Percentiles rank a stretch among this genome's conserved stretches.
Conservation (phyloP, 2,888 invertebrate genomes). For the Molanna angustata region DNA sequence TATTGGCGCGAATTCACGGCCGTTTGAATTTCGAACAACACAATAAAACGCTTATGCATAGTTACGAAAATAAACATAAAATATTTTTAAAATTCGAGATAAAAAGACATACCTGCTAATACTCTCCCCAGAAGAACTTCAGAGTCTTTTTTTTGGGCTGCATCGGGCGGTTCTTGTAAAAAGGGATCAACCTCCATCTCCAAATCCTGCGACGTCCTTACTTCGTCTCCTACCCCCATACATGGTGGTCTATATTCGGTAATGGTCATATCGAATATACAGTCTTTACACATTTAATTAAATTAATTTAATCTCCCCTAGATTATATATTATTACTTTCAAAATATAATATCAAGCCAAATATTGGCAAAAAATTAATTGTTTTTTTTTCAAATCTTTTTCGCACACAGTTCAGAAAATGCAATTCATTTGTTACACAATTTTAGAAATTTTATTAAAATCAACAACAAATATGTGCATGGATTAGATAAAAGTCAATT, state of each 20-base stretch:
- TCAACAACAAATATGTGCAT: too few relatives aligned
- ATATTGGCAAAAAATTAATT: slow-evolving; percentile 21
- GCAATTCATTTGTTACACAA: slow-evolving; percentile 14
- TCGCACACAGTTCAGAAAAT: slow-evolving; percentile 40
- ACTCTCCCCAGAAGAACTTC: slow-evolving; percentile 58
- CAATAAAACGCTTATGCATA: neutral
- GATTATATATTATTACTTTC: slow-evolving; percentile 10
- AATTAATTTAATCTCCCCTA: slow-evolving; percentile 46
- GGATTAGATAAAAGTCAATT: too few relatives aligned
- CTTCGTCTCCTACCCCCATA: slow-evolving; percentile 32
- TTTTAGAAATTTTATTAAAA: neutral
- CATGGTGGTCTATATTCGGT: slow-evolving; percentile 43
- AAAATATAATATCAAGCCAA: slow-evolving; percentile 4
- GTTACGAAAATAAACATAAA: neutral
- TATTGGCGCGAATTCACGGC: neutral
- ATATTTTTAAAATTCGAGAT: neutral
- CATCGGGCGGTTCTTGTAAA: slow-evolving; percentile 20
- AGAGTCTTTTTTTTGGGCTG: slow-evolving; percentile 34
- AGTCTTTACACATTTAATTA: slow-evolving; percentile 54
- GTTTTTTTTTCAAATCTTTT: too few relatives aligned
- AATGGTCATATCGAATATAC: slow-evolving; percentile 37
- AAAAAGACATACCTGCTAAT: slow-evolving; percentile 49
- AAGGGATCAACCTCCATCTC: slow-evolving; percentile 40
- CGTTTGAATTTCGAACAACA: neutral
- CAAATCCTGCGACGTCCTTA: slow-evolving; percentile 35